Base-by-base conservation (phyloP, 2,888 invertebrate species). In the Drosophila subquinaria region DNA sequence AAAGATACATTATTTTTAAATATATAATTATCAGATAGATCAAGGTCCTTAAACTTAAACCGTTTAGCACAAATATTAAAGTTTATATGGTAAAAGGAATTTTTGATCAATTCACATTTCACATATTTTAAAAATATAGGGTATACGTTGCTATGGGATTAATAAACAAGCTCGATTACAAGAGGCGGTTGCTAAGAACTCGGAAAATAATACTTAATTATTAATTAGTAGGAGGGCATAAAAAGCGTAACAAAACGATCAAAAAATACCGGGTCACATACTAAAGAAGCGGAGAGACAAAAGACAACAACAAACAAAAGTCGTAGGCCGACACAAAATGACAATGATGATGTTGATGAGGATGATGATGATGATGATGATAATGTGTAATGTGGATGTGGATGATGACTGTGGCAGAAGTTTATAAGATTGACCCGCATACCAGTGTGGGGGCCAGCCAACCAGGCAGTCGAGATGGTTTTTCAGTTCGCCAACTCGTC, bases 161-260 rank as follows among this genome's bases (percentile, higher is more conserved):
- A 79, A 83, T 69, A 73, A 73, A 75, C 68, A 73, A 72, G 82
- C 81, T 87, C 84, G 83, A 81, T 82, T 83, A 72, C 82, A 81
- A 64, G 77, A 61, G 63, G 42, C 56, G 42, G 59, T 55, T 40
- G 51, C 50, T 40, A 50, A 59, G 65, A 79, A 64, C 64, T 70
- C 69, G 48, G 65, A 73, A 68, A 76, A 79, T 73, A 88, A 68
- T 75, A 67, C 69, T 78, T 84, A 79, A 75, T 87, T 80, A 82
- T 81, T 89, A 87, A 89, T 89, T 87, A 76, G 79, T 76, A 81
- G 70, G 73, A 83, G 81, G 88, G 85, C 76, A 87, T 78, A 71
- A 84, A 73, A 81, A 88, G 79, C 84, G 76, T 84, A 87, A 69
- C 88, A 88, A 88, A 88, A 73, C 78, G 88, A 75, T 82, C 69